Conservation (phyloP, 2,797 vertebrate species). For the Pagetopsis macropterus region DNA sequence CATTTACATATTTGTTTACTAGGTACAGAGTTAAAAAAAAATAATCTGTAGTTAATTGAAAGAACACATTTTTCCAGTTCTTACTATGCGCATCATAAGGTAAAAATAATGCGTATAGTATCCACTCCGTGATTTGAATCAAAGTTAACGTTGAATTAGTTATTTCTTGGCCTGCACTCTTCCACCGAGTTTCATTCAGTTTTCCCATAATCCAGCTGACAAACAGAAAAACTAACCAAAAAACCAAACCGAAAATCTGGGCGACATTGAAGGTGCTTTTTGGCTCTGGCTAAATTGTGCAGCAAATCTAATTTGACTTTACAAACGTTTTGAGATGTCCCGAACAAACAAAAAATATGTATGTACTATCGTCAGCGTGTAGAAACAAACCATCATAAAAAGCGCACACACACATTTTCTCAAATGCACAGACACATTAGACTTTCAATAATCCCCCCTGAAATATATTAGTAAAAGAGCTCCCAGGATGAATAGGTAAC, state of each 20-base stretch:
- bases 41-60: too few species aligned
- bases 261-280: neutral
- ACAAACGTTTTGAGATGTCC: neutral
- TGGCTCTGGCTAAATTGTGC: neutral
- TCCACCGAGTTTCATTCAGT: too few species aligned
- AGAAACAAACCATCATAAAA: neutral
- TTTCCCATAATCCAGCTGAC: too few species aligned
- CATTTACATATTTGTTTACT: neutral
- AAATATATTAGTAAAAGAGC: neutral
- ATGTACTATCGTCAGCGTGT: neutral
- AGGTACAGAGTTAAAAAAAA: too few species aligned
- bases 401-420: neutral
- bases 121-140: too few species aligned
- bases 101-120: too few species aligned
- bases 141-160: too few species aligned
- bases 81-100: too few species aligned
- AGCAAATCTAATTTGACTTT: neutral
- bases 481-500: conserved; percentile 28
- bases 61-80: too few species aligned
- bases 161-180: too few species aligned
- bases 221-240: too few species aligned
- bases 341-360: neutral
- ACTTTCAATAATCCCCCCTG: neutral
- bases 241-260: too few species aligned
- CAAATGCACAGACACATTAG: neutral